Conservation (phyloP, 2,797 vertebrate species). For the Otolemur crassicaudatus region DNA sequence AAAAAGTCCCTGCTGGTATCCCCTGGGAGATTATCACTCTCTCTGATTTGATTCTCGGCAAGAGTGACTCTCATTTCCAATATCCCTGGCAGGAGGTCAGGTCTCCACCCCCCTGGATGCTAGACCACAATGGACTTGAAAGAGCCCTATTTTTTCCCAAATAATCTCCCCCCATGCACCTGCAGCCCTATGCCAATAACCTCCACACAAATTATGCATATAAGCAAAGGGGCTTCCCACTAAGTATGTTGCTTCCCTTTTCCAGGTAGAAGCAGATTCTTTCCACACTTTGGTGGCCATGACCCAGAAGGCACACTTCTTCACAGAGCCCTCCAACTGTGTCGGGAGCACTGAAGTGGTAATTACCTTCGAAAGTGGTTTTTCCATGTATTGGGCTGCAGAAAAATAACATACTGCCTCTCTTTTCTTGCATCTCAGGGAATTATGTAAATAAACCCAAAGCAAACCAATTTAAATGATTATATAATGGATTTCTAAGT, state of each 20-base stretch:
- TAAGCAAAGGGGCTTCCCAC: slow-evolving; percentile 10
- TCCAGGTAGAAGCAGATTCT: background rate
- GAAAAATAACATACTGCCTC: slow-evolving; percentile 41
- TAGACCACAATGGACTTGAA: background rate
- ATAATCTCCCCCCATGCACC: background rate
- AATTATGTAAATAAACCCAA: slow-evolving; percentile 78
- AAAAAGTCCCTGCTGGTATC: background rate
- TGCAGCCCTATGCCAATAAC: background rate
- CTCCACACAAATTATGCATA: background rate
- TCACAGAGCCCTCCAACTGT: background rate
- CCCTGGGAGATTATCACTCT: background rate
- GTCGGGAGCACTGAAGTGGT: background rate
- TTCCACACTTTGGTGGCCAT: background rate
- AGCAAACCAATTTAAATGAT: slow-evolving; percentile 74
- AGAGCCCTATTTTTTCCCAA: background rate
- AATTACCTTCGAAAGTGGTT: slow-evolving; percentile 67
- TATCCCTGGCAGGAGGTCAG: background rate
- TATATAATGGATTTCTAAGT: slow-evolving; percentile 71
- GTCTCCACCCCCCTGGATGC: background rate
- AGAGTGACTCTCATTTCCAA: background rate
- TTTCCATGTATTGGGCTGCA: slow-evolving; percentile 56
- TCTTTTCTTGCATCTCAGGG: slow-evolving; percentile 43
- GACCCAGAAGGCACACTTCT: slow-evolving; percentile 40
- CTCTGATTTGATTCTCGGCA: background rate
- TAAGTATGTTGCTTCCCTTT: background rate